Base-by-base conservation (phyloP, 2,888 invertebrate genomes). In the Drosophila paranaensis region DNA sequence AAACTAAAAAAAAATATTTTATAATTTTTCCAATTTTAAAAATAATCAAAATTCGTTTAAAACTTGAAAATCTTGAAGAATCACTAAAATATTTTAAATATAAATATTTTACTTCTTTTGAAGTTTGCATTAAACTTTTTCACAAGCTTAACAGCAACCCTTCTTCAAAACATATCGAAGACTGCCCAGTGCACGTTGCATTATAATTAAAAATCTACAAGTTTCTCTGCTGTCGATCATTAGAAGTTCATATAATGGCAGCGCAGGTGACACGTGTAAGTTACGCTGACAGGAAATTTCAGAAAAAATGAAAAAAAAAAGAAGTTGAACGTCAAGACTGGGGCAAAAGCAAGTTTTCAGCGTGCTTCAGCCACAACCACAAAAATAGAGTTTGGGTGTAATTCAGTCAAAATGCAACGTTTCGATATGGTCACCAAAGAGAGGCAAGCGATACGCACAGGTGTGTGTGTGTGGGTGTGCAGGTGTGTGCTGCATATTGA, bases 401-500 rank as follows among this genome's bases (percentile, higher is more conserved):
- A 89, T 84, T 88, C 81, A 71, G 88, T 78, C 88, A 81, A 84
- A 84, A 78, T 88, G 85, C 79, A 81, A 69, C 71, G 68, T 14
- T 77, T 81, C 82, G 62, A 81, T 79, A 65, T 76, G 69, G 45
- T 42, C 66, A 48, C 42, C 43, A 37, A 9, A 27, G 68, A 10
- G 13, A 20, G 20, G 11, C 9, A 16, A 45, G 25, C 75, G 56
- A 65, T 65, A 48, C 48, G 50, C 46, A 33, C 48, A 60, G 11
- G 73, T 46, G 20, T 58, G 60, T 25, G 39, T 16, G n/a, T 2
- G 27, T 30, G 45, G 27, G 46, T 4, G 11, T 16, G 39, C 4
- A 39, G 16, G 40, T 5, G 37, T 69, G 75, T 55, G 33, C 69
- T 89, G 89, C 84, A 89, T 89, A 85, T 85, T 87, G 89, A 87